Evolutionary conservation across 2,797 vertebrate genomes (phyloP).

Genomic region (Anomalospiza imberbis): DNA sequence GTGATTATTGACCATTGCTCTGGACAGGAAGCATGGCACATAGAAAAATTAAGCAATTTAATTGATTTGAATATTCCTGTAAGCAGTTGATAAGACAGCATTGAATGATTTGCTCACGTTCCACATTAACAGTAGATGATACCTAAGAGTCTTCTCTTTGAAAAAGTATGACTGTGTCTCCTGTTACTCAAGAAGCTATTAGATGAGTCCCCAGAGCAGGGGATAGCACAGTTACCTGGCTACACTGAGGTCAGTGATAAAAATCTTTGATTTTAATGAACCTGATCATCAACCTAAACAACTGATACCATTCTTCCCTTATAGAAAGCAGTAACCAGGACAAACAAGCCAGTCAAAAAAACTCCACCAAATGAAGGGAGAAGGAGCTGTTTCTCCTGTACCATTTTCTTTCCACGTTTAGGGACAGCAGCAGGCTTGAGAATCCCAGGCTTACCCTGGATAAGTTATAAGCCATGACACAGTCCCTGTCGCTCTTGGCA

Average conservation of each 20-base stretch:
- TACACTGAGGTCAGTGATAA: not conserved
- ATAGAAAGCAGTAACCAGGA: not conserved
- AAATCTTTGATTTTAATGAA: not conserved
- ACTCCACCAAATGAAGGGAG: accelerated
- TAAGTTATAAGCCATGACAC: not conserved
- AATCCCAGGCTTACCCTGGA: not conserved
- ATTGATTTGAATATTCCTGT: not conserved
- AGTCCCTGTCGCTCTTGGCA: not conserved
- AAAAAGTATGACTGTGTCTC: not conserved
- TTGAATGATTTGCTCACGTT: not conserved
- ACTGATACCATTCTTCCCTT: not conserved
- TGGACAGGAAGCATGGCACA: not conserved
- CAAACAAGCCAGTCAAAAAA: not conserved
- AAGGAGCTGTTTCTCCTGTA: not conserved
- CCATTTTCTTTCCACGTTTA: not conserved
- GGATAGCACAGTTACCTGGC: not conserved
- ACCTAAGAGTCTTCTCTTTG: not conserved
- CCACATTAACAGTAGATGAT: not conserved
- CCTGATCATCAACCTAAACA: not conserved
- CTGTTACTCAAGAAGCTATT: not conserved
- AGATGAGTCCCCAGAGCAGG: not conserved
- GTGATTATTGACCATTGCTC: not conserved
- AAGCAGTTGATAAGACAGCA: not conserved
- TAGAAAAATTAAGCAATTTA: not conserved
- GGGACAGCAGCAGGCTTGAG: not conserved